phyloP scores from a whole-genome alignment of 2,888 invertebrate species.

The Pachliopta kotzebuea region DNA sequence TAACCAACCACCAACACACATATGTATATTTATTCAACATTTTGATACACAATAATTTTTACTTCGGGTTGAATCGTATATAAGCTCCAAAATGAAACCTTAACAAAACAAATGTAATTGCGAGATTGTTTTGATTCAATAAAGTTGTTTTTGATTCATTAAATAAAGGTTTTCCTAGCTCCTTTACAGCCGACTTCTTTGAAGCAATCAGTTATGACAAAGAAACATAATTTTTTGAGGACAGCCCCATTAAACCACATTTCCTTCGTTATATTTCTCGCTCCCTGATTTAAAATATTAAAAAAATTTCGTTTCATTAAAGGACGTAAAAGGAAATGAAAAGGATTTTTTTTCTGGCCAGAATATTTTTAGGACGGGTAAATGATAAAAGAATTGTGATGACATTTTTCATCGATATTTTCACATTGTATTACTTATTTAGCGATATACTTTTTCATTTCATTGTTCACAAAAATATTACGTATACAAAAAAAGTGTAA shows the following conservation, averaged over 20 bases:
- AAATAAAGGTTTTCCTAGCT: conserved; percentile 17
- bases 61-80: background rate
- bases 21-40: conserved; percentile 39
- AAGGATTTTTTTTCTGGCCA: conserved; percentile 13
- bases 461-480: conserved; percentile 10
- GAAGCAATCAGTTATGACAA: conserved; percentile 27
- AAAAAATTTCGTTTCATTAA: conserved; percentile 22
- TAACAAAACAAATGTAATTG: conserved; percentile 29
- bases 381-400: conserved; percentile 20
- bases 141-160: conserved; percentile 21
- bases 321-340: conserved; percentile 19
- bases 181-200: conserved; percentile 28
- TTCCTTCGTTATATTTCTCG: conserved; percentile 18
- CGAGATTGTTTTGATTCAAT: conserved; percentile 31
- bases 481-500: conserved; percentile 30
- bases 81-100: conserved; percentile 15
- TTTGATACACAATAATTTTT: background rate
- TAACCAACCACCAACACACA: conserved; percentile 56
- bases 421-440: background rate
- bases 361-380: conserved; percentile 17
- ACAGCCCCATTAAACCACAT: conserved; percentile 32
- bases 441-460: background rate
- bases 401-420: background rate
- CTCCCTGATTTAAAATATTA: conserved; percentile 23
- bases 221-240: conserved; percentile 31